Conservation (phyloP, 2,888 invertebrate genomes). For the Drosophila colorata region DNA sequence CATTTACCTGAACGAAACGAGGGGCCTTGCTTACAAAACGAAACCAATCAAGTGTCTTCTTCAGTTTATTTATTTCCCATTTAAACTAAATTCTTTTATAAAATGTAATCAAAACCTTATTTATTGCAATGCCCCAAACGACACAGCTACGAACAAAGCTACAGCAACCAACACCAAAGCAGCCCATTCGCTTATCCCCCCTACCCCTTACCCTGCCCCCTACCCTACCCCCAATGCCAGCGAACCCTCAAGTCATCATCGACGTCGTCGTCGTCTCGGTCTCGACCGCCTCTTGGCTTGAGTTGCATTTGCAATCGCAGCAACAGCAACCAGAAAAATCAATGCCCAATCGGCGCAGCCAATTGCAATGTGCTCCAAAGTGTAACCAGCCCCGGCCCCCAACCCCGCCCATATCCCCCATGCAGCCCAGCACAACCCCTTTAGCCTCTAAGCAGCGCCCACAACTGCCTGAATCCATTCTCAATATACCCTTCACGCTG, state of each 20-base stretch:
- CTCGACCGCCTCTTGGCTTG: conserved; percentile 65
- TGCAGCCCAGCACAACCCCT: background rate
- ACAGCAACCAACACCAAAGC: conserved; percentile 11
- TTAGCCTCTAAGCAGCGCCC: conserved; percentile 37
- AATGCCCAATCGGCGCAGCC: conserved; percentile 68
- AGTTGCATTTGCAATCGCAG: conserved; percentile 70
- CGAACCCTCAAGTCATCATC: conserved; percentile 45
- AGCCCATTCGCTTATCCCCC: conserved; percentile 11
- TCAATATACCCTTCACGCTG: conserved; percentile 25
- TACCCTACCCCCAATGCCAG: conserved; percentile 8
- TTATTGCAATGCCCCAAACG: conserved; percentile 60
- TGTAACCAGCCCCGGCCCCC: conserved; percentile 15
- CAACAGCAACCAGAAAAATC: conserved; percentile 68
- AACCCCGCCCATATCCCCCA: background rate
- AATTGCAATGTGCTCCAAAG: conserved; percentile 55
- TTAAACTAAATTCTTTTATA: conserved; percentile 79
- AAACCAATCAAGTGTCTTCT: conserved; percentile 84
- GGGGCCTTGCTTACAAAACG: conserved; percentile 72
- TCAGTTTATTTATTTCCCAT: conserved; percentile 77
- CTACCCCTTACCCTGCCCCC: conserved; percentile 6
- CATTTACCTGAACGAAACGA: conserved; percentile 29
- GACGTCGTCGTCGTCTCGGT: conserved; percentile 47
- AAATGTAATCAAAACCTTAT: conserved; percentile 83
- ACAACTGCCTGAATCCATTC: conserved; percentile 59
- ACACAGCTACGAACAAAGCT: conserved; percentile 9